Evolutionary conservation across 2,888 invertebrate species (phyloP), one percentile per base, ranked within the genome.

Genomic region (Spicauda simplicius): DNA sequence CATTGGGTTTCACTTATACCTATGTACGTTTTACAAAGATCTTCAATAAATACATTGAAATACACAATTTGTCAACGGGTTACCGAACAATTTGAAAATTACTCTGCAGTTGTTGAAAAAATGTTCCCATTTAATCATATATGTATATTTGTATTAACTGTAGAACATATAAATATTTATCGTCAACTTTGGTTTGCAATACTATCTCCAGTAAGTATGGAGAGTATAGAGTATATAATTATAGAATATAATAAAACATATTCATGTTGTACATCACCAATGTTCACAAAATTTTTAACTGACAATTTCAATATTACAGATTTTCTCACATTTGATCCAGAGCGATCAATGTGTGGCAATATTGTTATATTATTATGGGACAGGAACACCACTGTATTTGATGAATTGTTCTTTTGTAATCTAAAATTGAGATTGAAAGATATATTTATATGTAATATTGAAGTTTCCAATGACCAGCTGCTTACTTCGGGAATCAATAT

Each of bases 321-420:
- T 11, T 20, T 10, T 62, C 16, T 20, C 2, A 18, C 2, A 5
- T 37, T 54, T 19, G 74, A 78, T 59, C n/a, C 68, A 69, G 52
- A 71, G 8, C 33, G 64, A 37, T 53, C 14, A 69, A 59, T 82
- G 55, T 62, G 68, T 65, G 82, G 80, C 7, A 86, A 86, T 79
- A 70, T 80, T 53, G 77, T 71, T 57, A 73, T 88, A 52, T 77
- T 87, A 80, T 65, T 86, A 53, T 91, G 89, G 85, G 78, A 85
- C 57, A 90, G 80, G 70, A 73, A 77, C 65, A 71, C 70, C 10
- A 83, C 80, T 37, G 68, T 69, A 19, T 90, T 90, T 82, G 77
- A 90, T 77, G 69, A 78, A 11, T 33, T 16, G 6, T 91, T 91
- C 74, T 89, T 80, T 77, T n/a, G 59, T n/a, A 76, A 75, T 55